A percentile compares a stretch with the other conserved stretches of the same genome.
Evolutionary conservation across 2,113 vertebrate species (phyloP).

Genomic region (Neofelis nebulosa): DNA sequence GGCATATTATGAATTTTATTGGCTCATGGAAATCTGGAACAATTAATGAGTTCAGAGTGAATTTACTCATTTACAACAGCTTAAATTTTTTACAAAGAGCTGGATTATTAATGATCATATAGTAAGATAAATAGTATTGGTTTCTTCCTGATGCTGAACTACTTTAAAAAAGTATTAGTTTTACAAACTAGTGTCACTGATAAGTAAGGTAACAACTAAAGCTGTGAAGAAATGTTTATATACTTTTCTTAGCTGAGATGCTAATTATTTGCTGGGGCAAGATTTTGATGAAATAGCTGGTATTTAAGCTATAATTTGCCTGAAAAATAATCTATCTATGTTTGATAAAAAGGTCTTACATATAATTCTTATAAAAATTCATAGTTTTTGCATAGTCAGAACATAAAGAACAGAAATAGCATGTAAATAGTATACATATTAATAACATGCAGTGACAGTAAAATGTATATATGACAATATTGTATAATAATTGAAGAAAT

Average conservation of each 20-base stretch:
- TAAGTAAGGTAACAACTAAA: constrained; percentile 22
- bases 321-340: constrained; percentile 38
- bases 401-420: background rate
- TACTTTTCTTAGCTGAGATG: background rate
- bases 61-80: background rate
- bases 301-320: constrained; percentile 26
- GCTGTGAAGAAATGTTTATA: constrained; percentile 57
- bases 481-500: background rate
- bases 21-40: background rate
- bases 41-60: background rate
- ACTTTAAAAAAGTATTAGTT: constrained; percentile 23
- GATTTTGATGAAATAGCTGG: constrained; percentile 38
- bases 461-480: background rate
- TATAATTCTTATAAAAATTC: background rate
- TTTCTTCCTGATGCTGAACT: background rate
- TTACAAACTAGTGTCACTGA: background rate
- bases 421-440: background rate
- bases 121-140: background rate
- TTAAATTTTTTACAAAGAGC: background rate
- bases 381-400: background rate
- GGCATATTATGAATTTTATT: background rate
- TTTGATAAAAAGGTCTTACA: background rate
- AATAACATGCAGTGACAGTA: background rate
- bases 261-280: background rate
- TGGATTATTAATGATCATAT: background rate